Evolutionary conservation across 2,888 invertebrate genomes (phyloP).

Genomic region (Caenorhabditis becei): DNA sequence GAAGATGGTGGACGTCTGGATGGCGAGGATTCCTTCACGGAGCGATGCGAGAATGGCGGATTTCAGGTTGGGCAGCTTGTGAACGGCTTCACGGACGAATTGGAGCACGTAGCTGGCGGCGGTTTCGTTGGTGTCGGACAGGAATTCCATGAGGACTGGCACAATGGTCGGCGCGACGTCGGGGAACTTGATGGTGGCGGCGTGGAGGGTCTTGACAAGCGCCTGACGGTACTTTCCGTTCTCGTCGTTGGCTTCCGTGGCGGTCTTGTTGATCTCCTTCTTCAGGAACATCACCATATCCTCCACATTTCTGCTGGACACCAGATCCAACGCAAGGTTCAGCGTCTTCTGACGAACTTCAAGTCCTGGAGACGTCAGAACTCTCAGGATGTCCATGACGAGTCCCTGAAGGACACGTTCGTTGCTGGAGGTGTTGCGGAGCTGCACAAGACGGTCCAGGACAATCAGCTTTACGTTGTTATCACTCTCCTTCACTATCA

Average conservation of each 20-base stretch:
- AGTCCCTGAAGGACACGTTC: conserved; percentile 85
- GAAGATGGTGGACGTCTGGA: conserved; percentile 93
- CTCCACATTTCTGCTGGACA: conserved; percentile 93
- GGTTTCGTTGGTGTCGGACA: conserved; percentile 86
- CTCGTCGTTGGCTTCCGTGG: conserved; percentile 88
- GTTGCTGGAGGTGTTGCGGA: conserved; percentile 85
- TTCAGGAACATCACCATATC: conserved; percentile 85
- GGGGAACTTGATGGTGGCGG: conserved; percentile 86
- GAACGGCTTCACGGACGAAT: conserved; percentile 96
- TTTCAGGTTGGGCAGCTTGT: conserved; percentile 89
- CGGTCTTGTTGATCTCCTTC: conserved; percentile 81
- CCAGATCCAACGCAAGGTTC: conserved; percentile 91
- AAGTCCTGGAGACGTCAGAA: conserved; percentile 68
- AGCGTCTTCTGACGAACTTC: conserved; percentile 90
- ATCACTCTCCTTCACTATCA: conserved; percentile 99
- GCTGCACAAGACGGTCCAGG: conserved; percentile 91
- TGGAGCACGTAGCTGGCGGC: conserved; percentile 95
- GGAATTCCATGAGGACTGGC: conserved; percentile 94
- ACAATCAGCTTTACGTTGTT: conserved; percentile 99
- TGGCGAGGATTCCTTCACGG: conserved; percentile 90
- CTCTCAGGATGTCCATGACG: conserved; percentile 97
- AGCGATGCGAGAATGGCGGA: conserved; percentile 87
- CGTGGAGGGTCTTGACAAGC: conserved; percentile 93
- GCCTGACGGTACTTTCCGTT: conserved; percentile 94
- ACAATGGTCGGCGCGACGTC: conserved; percentile 94